These are phyloP conservation scores for Polypedilum pembai DNA, from an alignment of 1,140 invertebrate genomes.

Conservation along the genomic window DNA sequence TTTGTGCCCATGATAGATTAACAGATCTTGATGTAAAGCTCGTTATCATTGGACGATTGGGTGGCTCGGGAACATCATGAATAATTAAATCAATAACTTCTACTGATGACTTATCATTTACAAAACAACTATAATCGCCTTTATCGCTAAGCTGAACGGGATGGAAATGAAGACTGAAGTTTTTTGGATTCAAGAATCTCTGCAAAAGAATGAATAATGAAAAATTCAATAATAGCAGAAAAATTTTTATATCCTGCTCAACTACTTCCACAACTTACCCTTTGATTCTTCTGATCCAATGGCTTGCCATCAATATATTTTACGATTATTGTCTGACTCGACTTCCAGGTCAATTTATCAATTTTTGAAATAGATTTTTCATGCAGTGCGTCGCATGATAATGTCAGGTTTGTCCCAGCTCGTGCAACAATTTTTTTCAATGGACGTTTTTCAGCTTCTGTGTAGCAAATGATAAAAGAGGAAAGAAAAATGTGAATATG, in stretches of 20 bases:
- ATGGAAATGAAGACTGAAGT: slow-evolving; percentile 55
- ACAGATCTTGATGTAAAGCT: slow-evolving; percentile 65
- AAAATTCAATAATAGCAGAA: not conserved
- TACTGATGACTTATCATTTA: slow-evolving; percentile 57
- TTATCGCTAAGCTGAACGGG: slow-evolving; percentile 56
- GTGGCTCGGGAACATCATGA: slow-evolving; percentile 63
- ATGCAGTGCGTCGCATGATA: slow-evolving; percentile 51
- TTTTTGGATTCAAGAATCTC: slow-evolving; percentile 48
- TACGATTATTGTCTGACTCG: slow-evolving; percentile 19
- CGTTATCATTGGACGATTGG: slow-evolving; percentile 61
- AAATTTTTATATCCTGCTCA: not conserved
- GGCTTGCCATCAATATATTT: not conserved
- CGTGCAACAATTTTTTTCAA: slow-evolving; percentile 46
- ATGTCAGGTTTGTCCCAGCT: slow-evolving; percentile 49
- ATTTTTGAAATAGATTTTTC: slow-evolving; percentile 47
- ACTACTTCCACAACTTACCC: not conserved
- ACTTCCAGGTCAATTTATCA: slow-evolving; percentile 49
- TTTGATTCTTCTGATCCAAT: not conserved
- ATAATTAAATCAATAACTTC: slow-evolving; percentile 56
- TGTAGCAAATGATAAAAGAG: not conserved
- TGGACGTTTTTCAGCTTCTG: slow-evolving; percentile 43
- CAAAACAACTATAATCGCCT: slow-evolving; percentile 58
- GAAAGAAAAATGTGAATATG: not conserved
- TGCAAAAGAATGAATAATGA: not conserved
- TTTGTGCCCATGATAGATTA: slow-evolving; percentile 67